Evolutionary conservation across 2,888 invertebrate genomes (phyloP).

Genomic region (Andrena marginata): DNA sequence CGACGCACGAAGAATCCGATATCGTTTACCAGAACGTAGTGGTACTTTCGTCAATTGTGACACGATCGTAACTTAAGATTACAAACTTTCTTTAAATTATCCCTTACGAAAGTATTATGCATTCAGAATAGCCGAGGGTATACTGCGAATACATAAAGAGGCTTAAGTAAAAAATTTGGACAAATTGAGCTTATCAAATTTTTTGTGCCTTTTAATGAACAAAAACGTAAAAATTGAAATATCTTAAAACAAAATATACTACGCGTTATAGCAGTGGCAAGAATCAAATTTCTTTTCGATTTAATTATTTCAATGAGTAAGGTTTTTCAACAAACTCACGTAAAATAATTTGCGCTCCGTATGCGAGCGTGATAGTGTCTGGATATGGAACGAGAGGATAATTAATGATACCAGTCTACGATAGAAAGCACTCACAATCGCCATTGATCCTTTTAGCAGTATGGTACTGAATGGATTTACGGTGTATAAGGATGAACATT

Average conservation of each 20-base stretch:
- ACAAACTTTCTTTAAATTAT: neutral
- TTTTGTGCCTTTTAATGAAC: too few relatives aligned
- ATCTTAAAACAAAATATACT: too few relatives aligned
- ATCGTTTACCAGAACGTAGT: neutral
- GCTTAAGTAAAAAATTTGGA: too few relatives aligned
- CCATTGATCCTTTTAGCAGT: constrained; percentile 63
- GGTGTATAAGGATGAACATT: constrained; percentile 61
- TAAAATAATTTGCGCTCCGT: constrained; percentile 14
- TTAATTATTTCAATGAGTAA: neutral
- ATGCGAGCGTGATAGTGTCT: neutral
- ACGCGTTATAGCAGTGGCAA: too few relatives aligned
- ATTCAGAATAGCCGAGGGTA: neutral
- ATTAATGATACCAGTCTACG: constrained; percentile 52
- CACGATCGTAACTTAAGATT: neutral
- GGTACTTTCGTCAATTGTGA: neutral
- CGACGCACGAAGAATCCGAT: constrained; percentile 1
- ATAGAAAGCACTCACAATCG: constrained; percentile 60
- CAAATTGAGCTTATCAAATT: too few relatives aligned
- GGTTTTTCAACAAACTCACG: neutral
- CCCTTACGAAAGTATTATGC: neutral
- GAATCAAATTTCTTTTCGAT: neutral
- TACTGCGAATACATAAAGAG: neutral
- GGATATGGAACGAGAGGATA: constrained; percentile 23
- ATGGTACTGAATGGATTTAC: constrained; percentile 66
- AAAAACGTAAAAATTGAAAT: too few relatives aligned